These are phyloP conservation scores for Archips xylosteana DNA, from an alignment of 2,888 invertebrate species.

Conservation along the genomic window DNA sequence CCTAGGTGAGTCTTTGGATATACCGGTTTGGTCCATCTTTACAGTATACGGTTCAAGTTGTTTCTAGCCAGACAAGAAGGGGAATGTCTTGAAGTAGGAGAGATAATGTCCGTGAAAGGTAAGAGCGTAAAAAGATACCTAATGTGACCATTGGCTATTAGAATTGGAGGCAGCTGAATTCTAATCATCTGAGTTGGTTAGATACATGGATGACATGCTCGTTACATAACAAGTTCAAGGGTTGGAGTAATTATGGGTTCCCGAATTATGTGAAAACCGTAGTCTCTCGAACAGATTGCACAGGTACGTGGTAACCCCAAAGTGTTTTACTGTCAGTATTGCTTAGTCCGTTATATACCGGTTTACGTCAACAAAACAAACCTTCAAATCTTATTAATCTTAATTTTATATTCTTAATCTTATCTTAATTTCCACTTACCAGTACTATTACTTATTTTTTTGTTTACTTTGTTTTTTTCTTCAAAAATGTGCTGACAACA, in stretches of 20 bases:
- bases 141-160: too few species aligned
- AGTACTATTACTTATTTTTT: background rate
- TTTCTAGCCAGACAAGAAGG: too few species aligned
- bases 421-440: background rate
- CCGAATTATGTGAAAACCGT: background rate
- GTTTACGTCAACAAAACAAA: background rate
- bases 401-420: too few species aligned
- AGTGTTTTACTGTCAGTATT: slow-evolving; percentile 51
- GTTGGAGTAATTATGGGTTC: too few species aligned
- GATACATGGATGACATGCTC: too few species aligned
- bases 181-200: too few species aligned
- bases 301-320: slow-evolving; percentile 6
- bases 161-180: too few species aligned
- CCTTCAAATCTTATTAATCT: too few species aligned
- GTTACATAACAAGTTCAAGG: too few species aligned
- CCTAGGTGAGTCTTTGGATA: slow-evolving; percentile 87
- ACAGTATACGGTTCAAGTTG: background rate
- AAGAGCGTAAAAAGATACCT: background rate
- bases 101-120: background rate
- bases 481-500: too few species aligned
- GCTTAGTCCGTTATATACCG: slow-evolving; percentile 20
- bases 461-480: too few species aligned
- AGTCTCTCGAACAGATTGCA: background rate
- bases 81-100: too few species aligned
- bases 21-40: background rate